These are phyloP conservation scores for Liasis olivaceus DNA, from an alignment of 2,797 vertebrate species.

Conservation along the genomic window DNA sequence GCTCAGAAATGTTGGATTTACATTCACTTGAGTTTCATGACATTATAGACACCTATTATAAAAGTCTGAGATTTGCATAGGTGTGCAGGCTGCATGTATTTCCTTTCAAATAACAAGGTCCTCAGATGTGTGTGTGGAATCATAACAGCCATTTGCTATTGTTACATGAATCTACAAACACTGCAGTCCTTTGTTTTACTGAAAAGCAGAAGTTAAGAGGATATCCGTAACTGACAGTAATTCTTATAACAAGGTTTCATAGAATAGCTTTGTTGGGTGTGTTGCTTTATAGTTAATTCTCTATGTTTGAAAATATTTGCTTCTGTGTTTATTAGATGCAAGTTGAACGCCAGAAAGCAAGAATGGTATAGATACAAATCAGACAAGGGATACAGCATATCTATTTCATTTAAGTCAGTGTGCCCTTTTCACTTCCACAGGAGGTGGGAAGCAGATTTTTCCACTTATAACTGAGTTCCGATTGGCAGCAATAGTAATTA, in stretches of 20 bases:
- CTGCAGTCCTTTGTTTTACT: background rate
- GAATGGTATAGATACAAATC: background rate
- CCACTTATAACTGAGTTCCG: background rate
- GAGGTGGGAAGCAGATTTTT: background rate
- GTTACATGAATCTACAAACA: background rate
- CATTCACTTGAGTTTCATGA: constrained; percentile 6
- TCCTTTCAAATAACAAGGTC: background rate
- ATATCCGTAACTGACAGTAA: background rate
- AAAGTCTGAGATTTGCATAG: constrained; percentile 25
- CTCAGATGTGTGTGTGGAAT: constrained; percentile 31
- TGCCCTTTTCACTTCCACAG: background rate
- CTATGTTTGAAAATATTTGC: background rate
- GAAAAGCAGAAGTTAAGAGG: background rate
- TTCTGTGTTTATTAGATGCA: background rate
- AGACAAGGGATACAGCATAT: background rate
- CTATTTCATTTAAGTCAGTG: background rate
- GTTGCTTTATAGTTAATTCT: background rate
- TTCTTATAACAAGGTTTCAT: accelerated
- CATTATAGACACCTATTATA: background rate
- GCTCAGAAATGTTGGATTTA: constrained; percentile 13
- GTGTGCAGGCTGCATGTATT: background rate
- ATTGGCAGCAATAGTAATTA: accelerated
- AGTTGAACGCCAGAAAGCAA: background rate
- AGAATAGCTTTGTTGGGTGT: background rate
- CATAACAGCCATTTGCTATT: accelerated